Conservation (phyloP, 2,113 vertebrate genomes). For the Pungitius pungitius region DNA sequence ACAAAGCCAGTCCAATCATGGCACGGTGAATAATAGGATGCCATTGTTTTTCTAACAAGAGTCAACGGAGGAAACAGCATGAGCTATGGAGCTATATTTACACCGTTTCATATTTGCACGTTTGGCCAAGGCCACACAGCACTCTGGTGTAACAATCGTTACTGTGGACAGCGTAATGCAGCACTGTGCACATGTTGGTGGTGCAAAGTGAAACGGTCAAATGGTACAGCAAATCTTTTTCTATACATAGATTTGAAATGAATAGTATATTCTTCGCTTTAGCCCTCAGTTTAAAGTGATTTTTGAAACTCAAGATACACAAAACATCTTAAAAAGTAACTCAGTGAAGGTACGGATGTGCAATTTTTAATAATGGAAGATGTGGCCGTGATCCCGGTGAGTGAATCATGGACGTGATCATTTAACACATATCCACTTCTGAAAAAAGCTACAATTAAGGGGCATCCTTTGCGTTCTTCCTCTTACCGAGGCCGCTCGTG, state of each 20-base stretch:
- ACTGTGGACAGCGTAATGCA: conserved; percentile 7
- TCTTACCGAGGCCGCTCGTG: neutral
- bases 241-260: neutral
- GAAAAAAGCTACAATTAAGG: too few relatives aligned
- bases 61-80: conserved; percentile 67
- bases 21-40: conserved; percentile 69
- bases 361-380: neutral
- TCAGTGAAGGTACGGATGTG: too few relatives aligned
- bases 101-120: conserved; percentile 63
- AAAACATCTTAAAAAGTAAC: too few relatives aligned
- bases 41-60: conserved; percentile 76
- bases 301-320: neutral
- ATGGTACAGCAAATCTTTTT: neutral
- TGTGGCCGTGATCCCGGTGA: neutral
- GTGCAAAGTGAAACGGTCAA: conserved; percentile 2
- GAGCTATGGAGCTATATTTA: conserved; percentile 74
- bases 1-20: conserved; percentile 43
- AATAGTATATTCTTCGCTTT: neutral
- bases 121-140: conserved; percentile 61
- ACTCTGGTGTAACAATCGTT: conserved; percentile 26
- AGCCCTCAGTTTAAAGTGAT: neutral
- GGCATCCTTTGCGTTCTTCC: too few relatives aligned
- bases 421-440: too few relatives aligned
- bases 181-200: neutral
- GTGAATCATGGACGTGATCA: neutral